Evolutionary conservation across 2,113 vertebrate species (phyloP).

Genomic region (Pollimyrus isidori): DNA sequence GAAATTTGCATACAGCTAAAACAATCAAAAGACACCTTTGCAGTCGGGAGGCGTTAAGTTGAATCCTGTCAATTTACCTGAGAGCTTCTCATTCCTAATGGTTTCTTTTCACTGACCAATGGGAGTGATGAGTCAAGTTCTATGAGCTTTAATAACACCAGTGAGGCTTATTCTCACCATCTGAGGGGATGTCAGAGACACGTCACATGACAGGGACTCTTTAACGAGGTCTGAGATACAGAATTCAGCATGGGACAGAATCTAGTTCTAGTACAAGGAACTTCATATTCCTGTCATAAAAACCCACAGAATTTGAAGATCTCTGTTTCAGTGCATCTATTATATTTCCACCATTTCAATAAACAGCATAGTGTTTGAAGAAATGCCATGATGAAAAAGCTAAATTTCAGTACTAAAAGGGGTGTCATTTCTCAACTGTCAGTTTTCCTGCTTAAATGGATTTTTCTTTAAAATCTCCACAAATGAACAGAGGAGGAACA

Average conservation of each 20-base stretch:
- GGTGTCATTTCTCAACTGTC: conserved; percentile 20
- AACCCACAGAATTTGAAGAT: conserved; percentile 33
- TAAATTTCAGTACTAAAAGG: background rate
- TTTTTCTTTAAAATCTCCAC: conserved; percentile 28
- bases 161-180: conserved; percentile 43
- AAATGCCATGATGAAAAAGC: background rate
- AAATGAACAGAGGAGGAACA: conserved; percentile 15
- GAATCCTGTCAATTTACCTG: conserved; percentile 61
- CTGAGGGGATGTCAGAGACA: conserved; percentile 51
- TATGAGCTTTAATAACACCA: conserved; percentile 52
- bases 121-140: conserved; percentile 57
- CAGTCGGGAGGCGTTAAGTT: conserved; percentile 52
- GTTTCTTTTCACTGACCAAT: conserved; percentile 46
- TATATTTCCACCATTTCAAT: conserved; percentile 15
- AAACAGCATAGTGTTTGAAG: conserved; percentile 35
- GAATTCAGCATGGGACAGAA: conserved; percentile 31
- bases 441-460: conserved; percentile 29
- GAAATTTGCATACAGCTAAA: background rate
- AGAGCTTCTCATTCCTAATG: conserved; percentile 46
- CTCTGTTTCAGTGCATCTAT: conserved; percentile 23
- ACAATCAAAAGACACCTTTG: background rate
- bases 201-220: conserved; percentile 56
- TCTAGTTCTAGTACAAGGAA: conserved; percentile 29
- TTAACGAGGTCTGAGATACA: conserved; percentile 53
- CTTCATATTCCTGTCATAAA: conserved; percentile 39